These are phyloP conservation scores for Agrochola circellaris DNA, from an alignment of 2,888 invertebrate genomes.

Conservation along the genomic window DNA sequence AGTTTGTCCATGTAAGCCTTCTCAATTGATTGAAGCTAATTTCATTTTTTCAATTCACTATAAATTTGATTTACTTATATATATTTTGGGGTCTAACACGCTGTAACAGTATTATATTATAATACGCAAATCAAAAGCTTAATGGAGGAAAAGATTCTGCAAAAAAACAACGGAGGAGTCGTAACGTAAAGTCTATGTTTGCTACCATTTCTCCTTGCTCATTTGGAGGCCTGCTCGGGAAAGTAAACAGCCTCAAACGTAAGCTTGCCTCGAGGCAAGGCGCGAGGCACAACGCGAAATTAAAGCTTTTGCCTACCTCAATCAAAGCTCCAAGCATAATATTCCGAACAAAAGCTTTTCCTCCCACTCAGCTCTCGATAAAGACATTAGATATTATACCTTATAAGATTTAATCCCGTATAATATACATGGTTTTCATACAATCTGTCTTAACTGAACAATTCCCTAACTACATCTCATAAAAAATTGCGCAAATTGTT, in stretches of 20 bases:
- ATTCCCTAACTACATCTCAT: conserved; percentile 60
- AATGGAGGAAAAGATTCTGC: conserved; percentile 66
- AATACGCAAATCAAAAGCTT: conserved; percentile 64
- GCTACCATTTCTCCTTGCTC: conserved; percentile 24
- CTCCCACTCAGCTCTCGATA: conserved; percentile 44
- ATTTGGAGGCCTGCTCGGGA: conserved; percentile 39
- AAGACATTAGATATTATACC: conserved; percentile 53
- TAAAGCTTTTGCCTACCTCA: conserved; percentile 27
- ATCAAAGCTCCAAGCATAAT: conserved; percentile 28
- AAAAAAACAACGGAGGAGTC: conserved; percentile 29
- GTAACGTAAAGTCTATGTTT: conserved; percentile 22
- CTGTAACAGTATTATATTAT: conserved; percentile 65
- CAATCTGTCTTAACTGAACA: conserved; percentile 50
- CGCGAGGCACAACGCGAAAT: conserved; percentile 38
- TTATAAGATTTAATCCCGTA: conserved; percentile 58
- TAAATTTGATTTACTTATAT: conserved; percentile 68
- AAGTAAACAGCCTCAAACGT: conserved; percentile 35
- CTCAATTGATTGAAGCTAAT: conserved; percentile 48
- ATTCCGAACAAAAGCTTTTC: conserved; percentile 50
- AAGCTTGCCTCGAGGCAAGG: conserved; percentile 38
- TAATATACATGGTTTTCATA: conserved; percentile 64
- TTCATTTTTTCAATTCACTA: conserved; percentile 65
- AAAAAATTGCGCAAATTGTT: conserved; percentile 44
- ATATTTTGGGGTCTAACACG: conserved; percentile 70
- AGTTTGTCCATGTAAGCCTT: conserved; percentile 38